Evolutionary conservation across 2,888 invertebrate species (phyloP).

Genomic region (Eristalis pertinax): DNA sequence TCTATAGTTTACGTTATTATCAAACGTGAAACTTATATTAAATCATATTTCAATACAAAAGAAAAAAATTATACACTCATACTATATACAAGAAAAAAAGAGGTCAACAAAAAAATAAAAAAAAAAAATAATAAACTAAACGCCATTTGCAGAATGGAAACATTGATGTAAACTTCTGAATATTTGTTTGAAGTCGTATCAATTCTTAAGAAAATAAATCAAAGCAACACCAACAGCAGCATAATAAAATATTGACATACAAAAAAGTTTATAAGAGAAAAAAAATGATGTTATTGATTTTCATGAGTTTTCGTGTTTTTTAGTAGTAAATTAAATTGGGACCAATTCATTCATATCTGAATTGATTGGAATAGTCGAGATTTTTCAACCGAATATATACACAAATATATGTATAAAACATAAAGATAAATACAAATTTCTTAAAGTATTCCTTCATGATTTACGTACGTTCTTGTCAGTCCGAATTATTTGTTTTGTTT

Average conservation of each 20-base stretch:
- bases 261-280: slow-evolving; percentile 28
- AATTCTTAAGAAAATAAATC: slow-evolving; percentile 74
- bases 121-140: slow-evolving; percentile 42
- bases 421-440: background rate
- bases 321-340: slow-evolving; percentile 75
- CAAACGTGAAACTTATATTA: slow-evolving; percentile 67
- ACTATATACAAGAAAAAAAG: slow-evolving; percentile 55
- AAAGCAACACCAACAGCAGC: background rate
- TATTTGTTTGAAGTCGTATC: slow-evolving; percentile 60
- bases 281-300: slow-evolving; percentile 48
- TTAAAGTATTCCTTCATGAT: background rate
- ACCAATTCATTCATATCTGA: slow-evolving; percentile 78
- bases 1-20: slow-evolving; percentile 63
- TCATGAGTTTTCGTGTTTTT: slow-evolving; percentile 58
- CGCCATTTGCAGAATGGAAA: slow-evolving; percentile 56
- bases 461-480: background rate
- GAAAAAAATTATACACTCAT: slow-evolving; percentile 67
- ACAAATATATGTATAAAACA: background rate
- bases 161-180: slow-evolving; percentile 62
- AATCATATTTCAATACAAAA: slow-evolving; percentile 68
- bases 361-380: slow-evolving; percentile 75
- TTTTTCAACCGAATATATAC: slow-evolving; percentile 27
- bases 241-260: slow-evolving; percentile 41
- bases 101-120: slow-evolving; percentile 47
- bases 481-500: background rate